Evolutionary conservation across 2,797 vertebrate species (phyloP), one percentile per base, ranked within the genome.

Genomic region (Sorex maritimensis): DNA sequence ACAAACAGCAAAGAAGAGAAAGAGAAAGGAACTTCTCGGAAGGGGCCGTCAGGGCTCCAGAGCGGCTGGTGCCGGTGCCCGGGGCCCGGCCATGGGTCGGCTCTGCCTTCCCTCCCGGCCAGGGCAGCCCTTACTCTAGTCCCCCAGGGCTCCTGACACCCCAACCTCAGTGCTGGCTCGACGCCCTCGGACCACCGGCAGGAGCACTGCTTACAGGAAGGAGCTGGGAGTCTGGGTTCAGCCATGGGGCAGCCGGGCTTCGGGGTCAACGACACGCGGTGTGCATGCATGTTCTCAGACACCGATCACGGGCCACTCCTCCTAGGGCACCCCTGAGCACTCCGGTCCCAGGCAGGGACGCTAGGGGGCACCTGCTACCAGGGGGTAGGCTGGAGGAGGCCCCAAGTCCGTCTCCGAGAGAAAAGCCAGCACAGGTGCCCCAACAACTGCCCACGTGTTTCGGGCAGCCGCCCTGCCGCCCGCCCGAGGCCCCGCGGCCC

Each of bases 381-480:
- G 1, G 41, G 46, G 68, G 28, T 58, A 38, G 14, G 30, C 41
- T 58, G 26, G 26, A 24, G 34, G 81, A 73, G 23, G 21, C 65
- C 28, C n/a, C 24, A 82, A 78, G 34, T 10, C 82, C 71, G 69
- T 44, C 74, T 24, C 12, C 67, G 30, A 58, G 55, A 0, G 24
- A 65, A 82, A 75, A 21, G 30, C 49, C 30, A 6, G 7, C 19
- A 21, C 17, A 6, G 46, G 10, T n/a, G 19, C 9, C 34, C 46
- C 41, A 46, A 28, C 10, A 1, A 1, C n/a, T 6, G 34, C 44
- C 6, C 2, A 2, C 0, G 14, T 5, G n/a, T 24, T 44, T 2
- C 2, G 6, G 0, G 49, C 23, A 30, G 5, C 9, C 1, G 6
- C 49, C 49, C 2, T 14, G 44, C 41, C 30, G 2, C 30, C 6